Conservation (phyloP, 2,113 vertebrate genomes). For the Benitochromis conjunctus region DNA sequence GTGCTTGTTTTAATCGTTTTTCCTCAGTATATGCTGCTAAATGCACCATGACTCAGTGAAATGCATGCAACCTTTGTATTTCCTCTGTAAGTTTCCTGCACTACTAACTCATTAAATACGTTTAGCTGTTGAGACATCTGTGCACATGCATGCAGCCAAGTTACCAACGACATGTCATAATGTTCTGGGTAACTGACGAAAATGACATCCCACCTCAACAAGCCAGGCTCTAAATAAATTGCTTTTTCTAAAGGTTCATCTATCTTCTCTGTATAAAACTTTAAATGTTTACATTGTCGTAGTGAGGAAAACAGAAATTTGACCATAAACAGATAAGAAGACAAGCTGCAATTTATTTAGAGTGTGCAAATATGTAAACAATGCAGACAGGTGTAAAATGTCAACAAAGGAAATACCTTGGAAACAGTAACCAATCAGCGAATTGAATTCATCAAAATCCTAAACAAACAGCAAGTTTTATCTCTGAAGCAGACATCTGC, state of each 20-base stretch:
- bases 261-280: neutral
- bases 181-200: neutral
- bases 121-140: neutral
- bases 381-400: neutral
- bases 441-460: neutral
- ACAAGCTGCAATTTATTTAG: neutral
- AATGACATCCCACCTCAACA: neutral
- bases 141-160: neutral
- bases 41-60: neutral
- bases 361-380: neutral
- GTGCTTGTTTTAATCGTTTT: neutral
- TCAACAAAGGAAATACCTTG: neutral
- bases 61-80: rapidly evolving
- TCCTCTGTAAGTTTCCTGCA: neutral
- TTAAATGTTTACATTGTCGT: neutral
- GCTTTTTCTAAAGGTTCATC: neutral
- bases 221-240: neutral
- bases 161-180: neutral
- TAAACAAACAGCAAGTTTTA: neutral
- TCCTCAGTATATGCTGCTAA: neutral
- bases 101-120: neutral
- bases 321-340: neutral
- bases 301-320: neutral
- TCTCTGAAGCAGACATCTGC: neutral
- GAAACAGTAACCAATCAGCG: neutral